Conservation (phyloP, 1,140 invertebrate species). For the Micrasema longulum region DNA sequence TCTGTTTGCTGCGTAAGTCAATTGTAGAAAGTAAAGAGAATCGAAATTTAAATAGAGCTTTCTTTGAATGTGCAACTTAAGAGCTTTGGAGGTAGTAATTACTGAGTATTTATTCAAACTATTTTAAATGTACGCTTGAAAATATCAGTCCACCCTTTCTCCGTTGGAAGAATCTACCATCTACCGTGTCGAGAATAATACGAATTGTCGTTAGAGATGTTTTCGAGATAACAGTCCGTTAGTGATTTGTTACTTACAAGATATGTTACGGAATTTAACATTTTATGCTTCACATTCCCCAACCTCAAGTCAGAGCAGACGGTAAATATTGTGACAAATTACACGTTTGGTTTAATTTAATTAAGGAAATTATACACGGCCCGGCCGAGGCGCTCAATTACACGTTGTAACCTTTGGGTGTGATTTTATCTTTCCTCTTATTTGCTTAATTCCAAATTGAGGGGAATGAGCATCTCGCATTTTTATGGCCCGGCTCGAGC, state of each 20-base stretch:
- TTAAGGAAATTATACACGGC: conserved; percentile 50
- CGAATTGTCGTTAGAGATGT: conserved; percentile 4
- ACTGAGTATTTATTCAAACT: no score
- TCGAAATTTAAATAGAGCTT: no score
- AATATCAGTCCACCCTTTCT: no score
- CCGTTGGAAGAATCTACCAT: no score
- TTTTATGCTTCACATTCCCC: conserved; percentile 79
- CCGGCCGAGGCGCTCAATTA: conserved; percentile 44
- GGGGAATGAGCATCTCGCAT: conserved; percentile 9
- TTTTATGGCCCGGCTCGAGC: not conserved
- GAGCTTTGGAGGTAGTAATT: no score
- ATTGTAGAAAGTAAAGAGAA: no score
- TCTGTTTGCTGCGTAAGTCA: no score
- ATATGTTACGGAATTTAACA: not conserved
- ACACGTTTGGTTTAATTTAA: conserved; percentile 51
- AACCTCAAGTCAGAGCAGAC: conserved; percentile 6
- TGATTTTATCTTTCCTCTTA: conserved; percentile 46
- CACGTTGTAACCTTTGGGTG: conserved; percentile 20
- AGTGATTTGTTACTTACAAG: conserved; percentile 16
- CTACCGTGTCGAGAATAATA: no score
- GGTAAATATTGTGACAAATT: conserved; percentile 45
- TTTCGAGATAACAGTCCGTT: conserved; percentile 10
- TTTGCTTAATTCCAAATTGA: conserved; percentile 39
- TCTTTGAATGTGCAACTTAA: no score
- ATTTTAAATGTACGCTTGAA: no score